Percentiles rank a stretch among this genome's conserved stretches.
Evolutionary conservation across 2,888 invertebrate species (phyloP).

Genomic region (Cryptosula pallasiana): DNA sequence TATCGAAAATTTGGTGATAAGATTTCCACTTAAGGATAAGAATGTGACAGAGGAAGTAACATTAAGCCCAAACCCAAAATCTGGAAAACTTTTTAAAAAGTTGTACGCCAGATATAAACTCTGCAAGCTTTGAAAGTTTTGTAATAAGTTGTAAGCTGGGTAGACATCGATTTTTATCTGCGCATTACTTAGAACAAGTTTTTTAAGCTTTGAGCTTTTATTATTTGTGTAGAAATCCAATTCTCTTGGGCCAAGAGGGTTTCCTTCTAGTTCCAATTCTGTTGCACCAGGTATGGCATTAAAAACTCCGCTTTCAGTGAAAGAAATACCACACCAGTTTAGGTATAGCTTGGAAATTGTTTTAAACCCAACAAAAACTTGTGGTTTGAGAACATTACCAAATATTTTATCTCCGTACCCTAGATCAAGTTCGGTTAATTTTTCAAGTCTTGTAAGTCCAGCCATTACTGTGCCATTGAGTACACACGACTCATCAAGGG

Average conservation of each 20-base stretch:
- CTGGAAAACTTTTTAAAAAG: neutral
- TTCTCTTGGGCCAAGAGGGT: neutral
- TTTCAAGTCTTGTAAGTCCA: neutral
- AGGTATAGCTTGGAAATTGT: neutral
- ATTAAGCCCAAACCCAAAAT: neutral
- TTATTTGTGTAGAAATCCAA: neutral
- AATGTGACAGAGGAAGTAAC: neutral
- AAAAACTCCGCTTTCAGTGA: neutral
- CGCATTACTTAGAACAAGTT: neutral
- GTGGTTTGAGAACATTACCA: neutral
- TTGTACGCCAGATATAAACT: neutral
- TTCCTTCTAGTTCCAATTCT: neutral
- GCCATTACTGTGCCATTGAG: neutral
- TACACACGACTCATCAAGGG: neutral
- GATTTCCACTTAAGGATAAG: neutral
- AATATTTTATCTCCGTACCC: neutral
- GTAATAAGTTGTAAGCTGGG: neutral
- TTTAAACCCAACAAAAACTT: neutral
- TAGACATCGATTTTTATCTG: neutral
- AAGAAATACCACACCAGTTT: constrained; percentile 1
- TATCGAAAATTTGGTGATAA: neutral
- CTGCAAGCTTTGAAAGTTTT: neutral
- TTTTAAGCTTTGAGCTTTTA: neutral
- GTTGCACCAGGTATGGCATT: neutral
- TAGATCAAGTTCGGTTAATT: neutral